Percentiles rank a stretch among this genome's conserved stretches.
Evolutionary conservation across 2,113 vertebrate species (phyloP).

Genomic region (Odontesthes bonariensis): DNA sequence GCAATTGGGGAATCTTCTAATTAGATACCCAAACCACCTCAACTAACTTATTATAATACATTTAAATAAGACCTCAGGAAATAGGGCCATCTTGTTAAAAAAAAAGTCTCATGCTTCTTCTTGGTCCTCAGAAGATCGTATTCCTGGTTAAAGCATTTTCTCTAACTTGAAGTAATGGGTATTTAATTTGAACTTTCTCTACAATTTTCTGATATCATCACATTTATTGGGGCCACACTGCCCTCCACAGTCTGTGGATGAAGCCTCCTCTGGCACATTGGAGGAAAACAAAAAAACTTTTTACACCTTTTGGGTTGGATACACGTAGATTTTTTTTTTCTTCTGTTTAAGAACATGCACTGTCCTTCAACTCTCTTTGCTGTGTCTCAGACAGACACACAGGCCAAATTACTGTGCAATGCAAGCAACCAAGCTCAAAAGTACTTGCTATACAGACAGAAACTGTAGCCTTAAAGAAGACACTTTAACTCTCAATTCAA

Average conservation of each 20-base stretch:
- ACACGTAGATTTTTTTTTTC: slow-evolving; percentile 19
- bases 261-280: slow-evolving; percentile 32
- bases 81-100: no score
- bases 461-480: slow-evolving; percentile 1
- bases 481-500: slow-evolving; percentile 47
- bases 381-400: slow-evolving; percentile 21
- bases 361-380: slow-evolving; percentile 64
- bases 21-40: no score
- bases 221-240: slow-evolving; percentile 51
- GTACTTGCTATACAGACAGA: not conserved
- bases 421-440: slow-evolving; percentile 13
- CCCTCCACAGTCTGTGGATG: slow-evolving; percentile 66
- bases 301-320: slow-evolving; percentile 14
- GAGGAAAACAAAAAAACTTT: slow-evolving; percentile 24
- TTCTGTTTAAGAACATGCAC: not conserved
- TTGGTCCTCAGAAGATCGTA: no score
- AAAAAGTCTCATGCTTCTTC: no score
- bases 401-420: slow-evolving; percentile 2
- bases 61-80: no score
- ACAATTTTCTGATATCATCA: no score
- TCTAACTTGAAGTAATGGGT: no score
- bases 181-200: no score
- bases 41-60: no score
- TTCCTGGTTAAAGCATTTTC: no score
- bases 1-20: no score